Evolutionary conservation across 2,113 vertebrate species (phyloP).

Genomic region (Carettochelys insculpta): DNA sequence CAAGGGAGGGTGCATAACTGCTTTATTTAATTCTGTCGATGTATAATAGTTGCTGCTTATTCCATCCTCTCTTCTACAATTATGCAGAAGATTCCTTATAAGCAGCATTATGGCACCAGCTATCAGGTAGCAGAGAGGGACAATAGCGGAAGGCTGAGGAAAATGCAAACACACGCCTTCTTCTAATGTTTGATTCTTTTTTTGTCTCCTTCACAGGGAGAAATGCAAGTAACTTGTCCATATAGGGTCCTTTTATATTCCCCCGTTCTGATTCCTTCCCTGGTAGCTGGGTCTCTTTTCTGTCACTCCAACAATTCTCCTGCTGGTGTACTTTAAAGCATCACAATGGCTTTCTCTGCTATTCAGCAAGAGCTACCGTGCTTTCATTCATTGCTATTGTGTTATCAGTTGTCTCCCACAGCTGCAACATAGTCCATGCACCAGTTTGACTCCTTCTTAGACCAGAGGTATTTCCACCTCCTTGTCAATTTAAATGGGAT

Average conservation of each 20-base stretch:
- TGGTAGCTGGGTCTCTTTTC: neutral
- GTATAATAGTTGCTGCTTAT: accelerated
- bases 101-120: neutral
- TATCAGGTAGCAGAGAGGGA: neutral
- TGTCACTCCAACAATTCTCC: neutral
- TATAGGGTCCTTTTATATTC: neutral
- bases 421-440: accelerated
- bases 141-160: neutral
- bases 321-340: neutral
- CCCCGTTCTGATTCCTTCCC: neutral
- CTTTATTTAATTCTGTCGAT: neutral
- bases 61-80: neutral
- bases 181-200: neutral
- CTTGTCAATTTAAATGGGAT: neutral
- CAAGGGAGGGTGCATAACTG: neutral
- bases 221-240: neutral
- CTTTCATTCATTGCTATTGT: neutral
- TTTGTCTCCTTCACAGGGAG: neutral
- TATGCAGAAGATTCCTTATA: neutral
- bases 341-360: neutral
- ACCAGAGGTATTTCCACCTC: neutral
- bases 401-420: neutral
- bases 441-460: neutral
- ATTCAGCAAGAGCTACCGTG: neutral
- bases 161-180: neutral